Conservation (phyloP, 2,797 vertebrate genomes). For the Brachyrhaphis roseni region DNA sequence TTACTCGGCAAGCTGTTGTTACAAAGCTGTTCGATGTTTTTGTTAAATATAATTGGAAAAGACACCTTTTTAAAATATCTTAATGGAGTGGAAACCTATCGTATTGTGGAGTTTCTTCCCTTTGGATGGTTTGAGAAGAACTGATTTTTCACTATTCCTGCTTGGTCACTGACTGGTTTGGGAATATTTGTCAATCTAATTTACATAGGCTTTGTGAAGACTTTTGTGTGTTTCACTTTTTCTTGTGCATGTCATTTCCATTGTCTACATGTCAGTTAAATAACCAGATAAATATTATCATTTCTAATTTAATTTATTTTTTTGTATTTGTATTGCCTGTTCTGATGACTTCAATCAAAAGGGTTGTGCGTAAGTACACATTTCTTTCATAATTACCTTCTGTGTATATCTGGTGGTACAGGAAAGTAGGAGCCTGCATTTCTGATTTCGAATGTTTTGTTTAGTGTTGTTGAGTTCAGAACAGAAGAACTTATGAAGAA, state of each 20-base stretch:
- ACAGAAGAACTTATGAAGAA: slow-evolving; percentile 98
- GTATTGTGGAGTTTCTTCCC: slow-evolving; percentile 67
- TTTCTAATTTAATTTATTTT: slow-evolving; percentile 72
- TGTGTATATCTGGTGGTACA: not conserved
- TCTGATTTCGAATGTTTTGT: slow-evolving; percentile 26
- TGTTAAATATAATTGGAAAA: slow-evolving; percentile 64
- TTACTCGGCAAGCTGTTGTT: slow-evolving; percentile 71
- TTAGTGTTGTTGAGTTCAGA: slow-evolving; percentile 98
- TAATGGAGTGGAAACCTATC: slow-evolving; percentile 61
- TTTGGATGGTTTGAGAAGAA: slow-evolving; percentile 65
- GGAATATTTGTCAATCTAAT: slow-evolving; percentile 38
- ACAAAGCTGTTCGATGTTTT: slow-evolving; percentile 67
- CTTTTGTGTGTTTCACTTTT: slow-evolving; percentile 46
- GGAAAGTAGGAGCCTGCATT: not conserved
- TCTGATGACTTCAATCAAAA: slow-evolving; percentile 76
- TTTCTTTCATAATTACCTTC: not conserved
- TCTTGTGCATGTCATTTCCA: slow-evolving; percentile 61
- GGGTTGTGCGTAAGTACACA: slow-evolving; percentile 98
- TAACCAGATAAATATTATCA: slow-evolving; percentile 20
- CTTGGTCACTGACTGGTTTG: slow-evolving; percentile 51
- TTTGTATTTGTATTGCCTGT: slow-evolving; percentile 41
- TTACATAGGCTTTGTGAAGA: slow-evolving; percentile 51
- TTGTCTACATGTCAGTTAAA: slow-evolving; percentile 28
- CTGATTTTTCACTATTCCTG: slow-evolving; percentile 43
- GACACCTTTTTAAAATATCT: slow-evolving; percentile 55